A percentile compares a stretch with the other conserved stretches of the same genome.
phyloP scores from a whole-genome alignment of 2,888 invertebrate genomes.

The Criorhina ranunculi region DNA sequence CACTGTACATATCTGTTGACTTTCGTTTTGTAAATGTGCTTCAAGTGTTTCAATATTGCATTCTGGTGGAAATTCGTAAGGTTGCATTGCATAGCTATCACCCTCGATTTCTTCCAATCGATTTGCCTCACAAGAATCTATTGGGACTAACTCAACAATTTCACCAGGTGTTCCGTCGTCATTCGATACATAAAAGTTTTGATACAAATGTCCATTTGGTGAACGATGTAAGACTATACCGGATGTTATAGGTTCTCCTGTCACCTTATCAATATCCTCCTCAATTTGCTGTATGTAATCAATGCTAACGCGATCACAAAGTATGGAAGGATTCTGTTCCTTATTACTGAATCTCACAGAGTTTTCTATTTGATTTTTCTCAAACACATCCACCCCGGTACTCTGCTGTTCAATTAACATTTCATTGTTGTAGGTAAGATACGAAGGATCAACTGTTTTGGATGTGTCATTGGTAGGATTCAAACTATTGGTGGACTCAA shows the following conservation, averaged over 20 bases:
- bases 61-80: constrained; percentile 57
- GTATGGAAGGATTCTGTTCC: constrained; percentile 1
- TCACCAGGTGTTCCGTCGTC: constrained; percentile 40
- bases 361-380: constrained; percentile 16
- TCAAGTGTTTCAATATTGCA: constrained; percentile 56
- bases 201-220: constrained; percentile 77
- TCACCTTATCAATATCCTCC: constrained; percentile 18
- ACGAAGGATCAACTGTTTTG: constrained; percentile 35
- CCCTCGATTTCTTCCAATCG: constrained; percentile 23
- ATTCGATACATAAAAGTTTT: constrained; percentile 72
- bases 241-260: constrained; percentile 32
- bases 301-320: constrained; percentile 22
- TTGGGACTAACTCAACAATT: constrained; percentile 73
- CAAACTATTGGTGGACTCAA: not conserved
- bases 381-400: constrained; percentile 12
- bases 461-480: not conserved
- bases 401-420: constrained; percentile 24
- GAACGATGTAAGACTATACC: constrained; percentile 71
- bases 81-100: constrained; percentile 53
- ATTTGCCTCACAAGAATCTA: constrained; percentile 30
- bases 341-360: constrained; percentile 31
- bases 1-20: not conserved
- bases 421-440: constrained; percentile 40
- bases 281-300: constrained; percentile 49
- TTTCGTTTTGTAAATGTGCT: constrained; percentile 29